Evolutionary conservation across 2,888 invertebrate genomes (phyloP), one percentile per base, ranked within the genome.

Genomic region (Carabus problematicus): DNA sequence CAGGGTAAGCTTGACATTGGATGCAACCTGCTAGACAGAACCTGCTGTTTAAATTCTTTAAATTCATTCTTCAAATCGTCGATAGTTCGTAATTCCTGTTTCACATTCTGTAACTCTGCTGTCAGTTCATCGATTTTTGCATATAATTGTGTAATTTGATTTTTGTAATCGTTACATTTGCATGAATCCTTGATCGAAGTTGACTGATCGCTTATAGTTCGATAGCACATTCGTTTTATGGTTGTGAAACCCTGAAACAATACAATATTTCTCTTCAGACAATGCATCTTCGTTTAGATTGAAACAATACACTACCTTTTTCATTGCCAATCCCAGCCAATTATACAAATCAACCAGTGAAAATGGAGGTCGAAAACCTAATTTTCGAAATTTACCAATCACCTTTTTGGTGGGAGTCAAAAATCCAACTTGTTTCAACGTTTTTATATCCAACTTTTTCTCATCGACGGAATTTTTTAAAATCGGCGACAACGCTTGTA

Each of bases 81-180:
- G n/a, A 61, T 14, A 29, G 56, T 59, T n/a, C 42, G 60, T 18
- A 70, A 12, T 59, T 69, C 63, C n/a, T 71, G 59, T 64, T 75
- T 72, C 18, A 73, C 63, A 43, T 72, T 72, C 4, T 56, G 70
- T 16, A 78, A 63, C 72, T 75, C 73, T 19, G 29, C 62, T 56
- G 72, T 75, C 1, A 76, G 56, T 40, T 61, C 68, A 8, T 64
- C 73, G 29, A 78, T 55, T 70, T 77, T 75, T 12, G 64, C 47
- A 29, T 68, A 72, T n/a, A 77, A 68, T 16, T 61, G 63, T 1
- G 66, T 67, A 8, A 72, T 55, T 71, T 70, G 45, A 4, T 19
- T 18, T 43, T 66, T 59, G 47, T 64, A 71, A n/a, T 59, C 49
- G 16, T 45, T 16, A 16, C 62, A 69, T 64, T 49, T 29, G 41